Evolutionary conservation across 2,888 invertebrate species (phyloP).

Genomic region (Ophioninae sp.): DNA sequence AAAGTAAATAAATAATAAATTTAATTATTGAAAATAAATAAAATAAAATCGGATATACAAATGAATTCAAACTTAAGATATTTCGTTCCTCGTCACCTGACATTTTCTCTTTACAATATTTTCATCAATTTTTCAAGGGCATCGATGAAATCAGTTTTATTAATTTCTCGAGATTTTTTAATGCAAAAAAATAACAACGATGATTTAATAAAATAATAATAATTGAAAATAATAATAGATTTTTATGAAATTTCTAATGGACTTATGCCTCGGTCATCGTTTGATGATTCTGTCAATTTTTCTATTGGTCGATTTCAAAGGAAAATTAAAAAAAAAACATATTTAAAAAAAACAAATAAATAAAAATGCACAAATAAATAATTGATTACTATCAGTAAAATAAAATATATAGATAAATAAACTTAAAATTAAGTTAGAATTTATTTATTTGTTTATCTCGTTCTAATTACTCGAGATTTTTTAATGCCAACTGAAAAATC

Average conservation of each 20-base stretch:
- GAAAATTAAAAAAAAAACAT: background rate
- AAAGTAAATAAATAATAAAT: no score
- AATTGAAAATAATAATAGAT: no score
- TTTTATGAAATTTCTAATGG: background rate
- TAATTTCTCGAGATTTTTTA: background rate
- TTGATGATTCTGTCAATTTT: background rate
- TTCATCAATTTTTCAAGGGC: background rate
- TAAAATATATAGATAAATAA: no score
- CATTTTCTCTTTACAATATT: background rate
- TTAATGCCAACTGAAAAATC: background rate
- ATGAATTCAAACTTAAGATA: background rate
- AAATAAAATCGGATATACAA: no score
- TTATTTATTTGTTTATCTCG: background rate
- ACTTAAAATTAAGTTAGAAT: no score
- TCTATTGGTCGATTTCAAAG: background rate
- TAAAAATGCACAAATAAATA: no score
- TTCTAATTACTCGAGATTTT: no score
- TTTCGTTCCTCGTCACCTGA: background rate
- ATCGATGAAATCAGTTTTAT: background rate
- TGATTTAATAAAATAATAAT: no score
- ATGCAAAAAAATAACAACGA: no score
- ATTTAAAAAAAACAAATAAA: background rate
- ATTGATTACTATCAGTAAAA: no score
- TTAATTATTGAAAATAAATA: no score
- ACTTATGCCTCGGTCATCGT: background rate